These are phyloP conservation scores for Chirona hameri DNA, from an alignment of 2,888 invertebrate species.

Conservation along the genomic window DNA sequence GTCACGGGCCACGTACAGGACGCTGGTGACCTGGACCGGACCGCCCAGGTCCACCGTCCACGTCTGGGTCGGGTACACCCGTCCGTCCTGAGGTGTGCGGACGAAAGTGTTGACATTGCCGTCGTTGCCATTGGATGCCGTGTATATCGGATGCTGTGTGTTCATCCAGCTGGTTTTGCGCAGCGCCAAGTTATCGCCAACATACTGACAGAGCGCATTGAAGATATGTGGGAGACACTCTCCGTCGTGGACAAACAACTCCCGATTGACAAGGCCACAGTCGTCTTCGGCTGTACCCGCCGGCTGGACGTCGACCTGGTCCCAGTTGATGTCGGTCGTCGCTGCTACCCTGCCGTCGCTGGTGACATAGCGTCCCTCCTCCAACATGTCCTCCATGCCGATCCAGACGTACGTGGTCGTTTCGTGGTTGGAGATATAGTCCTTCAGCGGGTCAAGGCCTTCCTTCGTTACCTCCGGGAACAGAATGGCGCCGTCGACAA, in stretches of 20 bases:
- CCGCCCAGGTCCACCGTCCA: neutral
- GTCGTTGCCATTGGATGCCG: neutral
- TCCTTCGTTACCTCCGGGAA: neutral
- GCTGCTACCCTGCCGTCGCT: neutral
- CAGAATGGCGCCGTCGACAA: neutral
- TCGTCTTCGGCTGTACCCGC: neutral
- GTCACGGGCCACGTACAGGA: too few species aligned
- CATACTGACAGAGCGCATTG: neutral
- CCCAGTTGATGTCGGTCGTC: neutral
- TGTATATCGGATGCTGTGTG: rapidly evolving
- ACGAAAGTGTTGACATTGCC: neutral
- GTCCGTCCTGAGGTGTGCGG: neutral
- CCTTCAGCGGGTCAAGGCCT: too few species aligned
- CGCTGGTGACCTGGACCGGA: neutral
- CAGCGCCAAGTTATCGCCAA: neutral
- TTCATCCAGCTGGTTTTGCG: neutral
- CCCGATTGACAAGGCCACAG: neutral
- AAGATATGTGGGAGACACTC: neutral
- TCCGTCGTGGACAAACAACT: neutral
- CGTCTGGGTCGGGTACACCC: neutral
- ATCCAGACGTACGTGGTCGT: neutral
- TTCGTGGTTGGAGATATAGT: neutral
- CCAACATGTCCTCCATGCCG: neutral
- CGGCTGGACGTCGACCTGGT: neutral
- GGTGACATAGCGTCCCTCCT: neutral